Percentiles rank a stretch among this genome's conserved stretches.
phyloP scores from a whole-genome alignment of 2,113 vertebrate species.

The Equus przewalskii region DNA sequence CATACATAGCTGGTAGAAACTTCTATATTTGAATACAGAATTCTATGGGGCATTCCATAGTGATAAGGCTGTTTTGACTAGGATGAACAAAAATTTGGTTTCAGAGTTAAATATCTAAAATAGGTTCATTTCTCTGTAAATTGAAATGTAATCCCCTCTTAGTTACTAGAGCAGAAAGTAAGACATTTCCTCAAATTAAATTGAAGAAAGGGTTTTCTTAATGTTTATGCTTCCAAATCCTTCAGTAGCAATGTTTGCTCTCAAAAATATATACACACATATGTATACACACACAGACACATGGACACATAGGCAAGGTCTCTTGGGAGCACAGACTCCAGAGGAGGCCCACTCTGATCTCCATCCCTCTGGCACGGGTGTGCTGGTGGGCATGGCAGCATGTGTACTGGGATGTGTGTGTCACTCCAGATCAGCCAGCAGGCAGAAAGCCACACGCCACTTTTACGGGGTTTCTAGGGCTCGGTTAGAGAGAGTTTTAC shows the following conservation, averaged over 20 bases:
- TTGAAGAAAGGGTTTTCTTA: not conserved
- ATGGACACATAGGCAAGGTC: not conserved
- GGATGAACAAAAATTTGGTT: not conserved
- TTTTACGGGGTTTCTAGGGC: not conserved
- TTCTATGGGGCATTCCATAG: not conserved
- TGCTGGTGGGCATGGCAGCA: not conserved
- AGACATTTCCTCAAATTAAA: not conserved
- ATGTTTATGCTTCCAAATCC: not conserved
- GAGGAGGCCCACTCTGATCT: too few species aligned
- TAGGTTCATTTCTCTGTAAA: not conserved
- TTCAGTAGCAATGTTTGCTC: not conserved
- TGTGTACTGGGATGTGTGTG: not conserved
- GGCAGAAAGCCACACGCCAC: not conserved
- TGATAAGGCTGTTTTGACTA: not conserved
- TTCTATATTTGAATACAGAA: not conserved
- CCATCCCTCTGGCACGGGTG: not conserved
- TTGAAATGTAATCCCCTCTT: conserved; percentile 12
- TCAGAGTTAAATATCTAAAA: conserved; percentile 32
- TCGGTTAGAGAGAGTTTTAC: rapidly evolving
- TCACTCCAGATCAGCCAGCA: not conserved
- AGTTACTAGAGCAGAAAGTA: not conserved
- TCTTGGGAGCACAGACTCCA: too few species aligned
- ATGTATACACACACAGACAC: rapidly evolving
- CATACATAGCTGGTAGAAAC: not conserved
- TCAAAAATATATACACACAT: too few species aligned